phyloP scores from a whole-genome alignment of 2,113 vertebrate species.

The Colinus virginianus region DNA sequence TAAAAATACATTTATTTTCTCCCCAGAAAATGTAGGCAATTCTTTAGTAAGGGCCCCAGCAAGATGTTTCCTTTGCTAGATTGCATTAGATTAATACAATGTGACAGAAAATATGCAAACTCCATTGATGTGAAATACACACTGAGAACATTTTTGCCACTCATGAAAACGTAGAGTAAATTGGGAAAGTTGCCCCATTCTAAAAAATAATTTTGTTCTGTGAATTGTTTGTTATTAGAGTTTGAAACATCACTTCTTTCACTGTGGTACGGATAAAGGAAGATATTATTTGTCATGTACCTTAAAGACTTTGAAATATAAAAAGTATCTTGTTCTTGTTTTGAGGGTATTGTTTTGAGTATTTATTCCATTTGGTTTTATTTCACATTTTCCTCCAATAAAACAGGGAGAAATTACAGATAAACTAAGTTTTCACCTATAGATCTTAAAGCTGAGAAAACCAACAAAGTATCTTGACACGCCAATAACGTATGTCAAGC shows the following conservation, averaged over 20 bases:
- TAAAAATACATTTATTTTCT: neutral
- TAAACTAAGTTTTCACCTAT: neutral
- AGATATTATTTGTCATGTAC: constrained; percentile 7
- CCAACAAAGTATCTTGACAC: too few relatives aligned
- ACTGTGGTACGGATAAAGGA: constrained; percentile 4
- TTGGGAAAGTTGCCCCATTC: neutral
- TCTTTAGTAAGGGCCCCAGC: neutral
- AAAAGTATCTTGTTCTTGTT: neutral
- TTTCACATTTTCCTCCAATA: neutral
- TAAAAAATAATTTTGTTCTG: neutral
- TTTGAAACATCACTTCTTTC: constrained; percentile 37
- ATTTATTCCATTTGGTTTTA: neutral
- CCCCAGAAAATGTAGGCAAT: neutral
- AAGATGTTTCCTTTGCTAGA: neutral
- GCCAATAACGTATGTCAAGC: too few relatives aligned
- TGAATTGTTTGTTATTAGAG: neutral
- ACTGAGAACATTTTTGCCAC: neutral
- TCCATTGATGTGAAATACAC: neutral
- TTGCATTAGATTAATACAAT: neutral
- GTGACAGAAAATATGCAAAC: neutral
- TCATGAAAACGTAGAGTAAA: neutral
- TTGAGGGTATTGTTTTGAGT: neutral
- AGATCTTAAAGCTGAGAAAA: neutral
- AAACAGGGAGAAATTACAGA: neutral
- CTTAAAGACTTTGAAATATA: neutral